A percentile compares a stretch with the other conserved stretches of the same genome.
Evolutionary conservation across 2,797 vertebrate species (phyloP).

Genomic region (Galaxias olidus): DNA sequence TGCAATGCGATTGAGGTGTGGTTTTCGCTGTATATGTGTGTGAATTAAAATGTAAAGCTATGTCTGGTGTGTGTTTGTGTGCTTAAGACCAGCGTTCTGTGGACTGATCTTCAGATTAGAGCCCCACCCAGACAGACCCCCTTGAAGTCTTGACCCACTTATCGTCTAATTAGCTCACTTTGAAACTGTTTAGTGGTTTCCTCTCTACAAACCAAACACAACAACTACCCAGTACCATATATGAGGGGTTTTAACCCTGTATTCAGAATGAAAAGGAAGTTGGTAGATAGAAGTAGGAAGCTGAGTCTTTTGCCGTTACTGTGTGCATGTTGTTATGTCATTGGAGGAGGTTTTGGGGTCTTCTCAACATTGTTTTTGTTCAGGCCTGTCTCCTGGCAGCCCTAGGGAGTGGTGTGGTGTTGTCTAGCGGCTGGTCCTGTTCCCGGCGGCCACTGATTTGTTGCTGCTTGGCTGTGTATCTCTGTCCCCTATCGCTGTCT

Average conservation of each 20-base stretch:
- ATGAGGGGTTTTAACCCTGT: too few relatives aligned
- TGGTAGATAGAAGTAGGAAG: too few relatives aligned
- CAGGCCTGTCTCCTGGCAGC: constrained; percentile 1
- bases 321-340: too few relatives aligned
- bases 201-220: too few relatives aligned
- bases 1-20: neutral
- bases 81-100: neutral
- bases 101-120: neutral
- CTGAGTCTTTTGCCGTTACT: too few relatives aligned
- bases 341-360: neutral
- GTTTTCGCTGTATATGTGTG: neutral
- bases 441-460: neutral
- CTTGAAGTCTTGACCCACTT: neutral
- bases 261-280: too few relatives aligned
- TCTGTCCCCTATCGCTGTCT: neutral
- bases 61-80: constrained; percentile 17
- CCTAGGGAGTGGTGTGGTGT: neutral
- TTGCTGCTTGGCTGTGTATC: neutral
- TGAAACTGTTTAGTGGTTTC: neutral
- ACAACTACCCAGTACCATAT: too few relatives aligned
- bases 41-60: too few relatives aligned
- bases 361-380: neutral
- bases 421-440: constrained; percentile 1
- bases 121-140: neutral
- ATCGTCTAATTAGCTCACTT: neutral